A percentile compares a stretch with the other conserved stretches of the same genome.
Evolutionary conservation across 2,797 vertebrate species (phyloP).

Genomic region (Crotalus adamanteus): DNA sequence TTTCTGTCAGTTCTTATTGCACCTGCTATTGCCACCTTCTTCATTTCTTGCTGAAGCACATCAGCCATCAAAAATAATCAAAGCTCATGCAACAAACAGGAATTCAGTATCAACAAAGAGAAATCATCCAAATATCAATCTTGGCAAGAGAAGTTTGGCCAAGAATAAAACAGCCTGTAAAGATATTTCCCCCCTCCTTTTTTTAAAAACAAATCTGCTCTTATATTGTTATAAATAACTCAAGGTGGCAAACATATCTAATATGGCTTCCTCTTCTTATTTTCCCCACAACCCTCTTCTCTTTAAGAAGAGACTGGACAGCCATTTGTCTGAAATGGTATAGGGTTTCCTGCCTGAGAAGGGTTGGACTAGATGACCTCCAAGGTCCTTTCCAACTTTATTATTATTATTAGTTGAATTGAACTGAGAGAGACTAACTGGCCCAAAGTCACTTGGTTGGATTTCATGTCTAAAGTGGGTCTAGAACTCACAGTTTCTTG

Average conservation of each 20-base stretch:
- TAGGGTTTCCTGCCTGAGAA: too few species aligned
- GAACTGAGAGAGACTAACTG: neutral
- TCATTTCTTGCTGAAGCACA: neutral
- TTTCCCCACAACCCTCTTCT: neutral
- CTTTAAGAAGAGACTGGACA: too few species aligned
- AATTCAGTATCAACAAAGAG: neutral
- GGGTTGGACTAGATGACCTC: too few species aligned
- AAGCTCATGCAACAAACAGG: neutral
- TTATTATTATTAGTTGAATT: neutral
- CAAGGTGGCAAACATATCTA: neutral
- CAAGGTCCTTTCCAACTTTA: too few species aligned
- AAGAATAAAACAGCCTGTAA: neutral
- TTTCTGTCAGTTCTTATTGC: neutral
- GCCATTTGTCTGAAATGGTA: too few species aligned
- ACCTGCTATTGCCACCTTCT: neutral
- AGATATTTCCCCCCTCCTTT: neutral
- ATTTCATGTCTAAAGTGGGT: neutral
- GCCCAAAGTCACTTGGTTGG: neutral
- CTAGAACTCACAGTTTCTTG: neutral
- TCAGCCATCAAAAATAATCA: neutral
- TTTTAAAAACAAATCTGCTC: neutral
- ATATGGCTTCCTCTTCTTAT: neutral
- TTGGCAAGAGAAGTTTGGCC: neutral
- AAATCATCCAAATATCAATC: neutral
- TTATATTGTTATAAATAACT: neutral